Percentiles rank a stretch among this genome's conserved stretches.
These are phyloP conservation scores for Mastacembelus armatus DNA, from an alignment of 2,797 vertebrate genomes.

Conservation along the genomic window DNA sequence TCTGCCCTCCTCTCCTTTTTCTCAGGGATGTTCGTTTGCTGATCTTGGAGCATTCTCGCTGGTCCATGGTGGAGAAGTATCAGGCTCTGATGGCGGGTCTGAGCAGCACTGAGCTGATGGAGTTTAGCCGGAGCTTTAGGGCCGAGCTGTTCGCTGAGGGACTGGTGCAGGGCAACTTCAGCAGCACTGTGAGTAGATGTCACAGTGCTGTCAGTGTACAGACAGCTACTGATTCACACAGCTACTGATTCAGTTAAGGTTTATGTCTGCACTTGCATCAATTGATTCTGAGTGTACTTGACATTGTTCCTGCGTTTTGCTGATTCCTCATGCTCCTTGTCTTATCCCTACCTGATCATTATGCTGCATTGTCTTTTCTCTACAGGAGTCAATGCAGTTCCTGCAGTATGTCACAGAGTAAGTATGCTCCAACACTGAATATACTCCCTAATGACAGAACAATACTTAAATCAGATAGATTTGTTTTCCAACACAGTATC, in stretches of 20 bases:
- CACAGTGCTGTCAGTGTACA: too few relatives aligned
- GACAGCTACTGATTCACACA: too few relatives aligned
- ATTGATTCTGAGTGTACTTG: constrained; percentile 23
- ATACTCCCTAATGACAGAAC: constrained; percentile 45
- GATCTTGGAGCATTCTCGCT: constrained; percentile 91
- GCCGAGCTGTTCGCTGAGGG: constrained; percentile 92
- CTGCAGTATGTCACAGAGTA: constrained; percentile 91
- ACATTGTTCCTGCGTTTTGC: constrained; percentile 17
- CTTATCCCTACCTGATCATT: constrained; percentile 49
- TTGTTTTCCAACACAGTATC: constrained; percentile 42
- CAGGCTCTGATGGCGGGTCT: constrained; percentile 88
- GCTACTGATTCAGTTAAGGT: constrained; percentile 29
- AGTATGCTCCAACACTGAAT: constrained; percentile 62
- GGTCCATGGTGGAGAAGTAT: constrained; percentile 95
- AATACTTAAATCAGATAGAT: constrained; percentile 50
- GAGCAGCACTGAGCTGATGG: constrained; percentile 85
- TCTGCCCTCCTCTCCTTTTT: neutral
- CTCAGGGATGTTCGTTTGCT: constrained; percentile 91
- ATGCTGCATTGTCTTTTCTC: constrained; percentile 55
- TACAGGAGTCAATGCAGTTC: constrained; percentile 92
- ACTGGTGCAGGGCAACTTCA: constrained; percentile 95
- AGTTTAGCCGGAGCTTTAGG: constrained; percentile 88
- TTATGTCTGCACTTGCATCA: constrained; percentile 15
- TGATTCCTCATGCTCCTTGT: constrained; percentile 12
- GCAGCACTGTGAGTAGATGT: constrained; percentile 72